Base-by-base conservation (phyloP, 2,113 vertebrate genomes). In the Xenus cinereus region DNA sequence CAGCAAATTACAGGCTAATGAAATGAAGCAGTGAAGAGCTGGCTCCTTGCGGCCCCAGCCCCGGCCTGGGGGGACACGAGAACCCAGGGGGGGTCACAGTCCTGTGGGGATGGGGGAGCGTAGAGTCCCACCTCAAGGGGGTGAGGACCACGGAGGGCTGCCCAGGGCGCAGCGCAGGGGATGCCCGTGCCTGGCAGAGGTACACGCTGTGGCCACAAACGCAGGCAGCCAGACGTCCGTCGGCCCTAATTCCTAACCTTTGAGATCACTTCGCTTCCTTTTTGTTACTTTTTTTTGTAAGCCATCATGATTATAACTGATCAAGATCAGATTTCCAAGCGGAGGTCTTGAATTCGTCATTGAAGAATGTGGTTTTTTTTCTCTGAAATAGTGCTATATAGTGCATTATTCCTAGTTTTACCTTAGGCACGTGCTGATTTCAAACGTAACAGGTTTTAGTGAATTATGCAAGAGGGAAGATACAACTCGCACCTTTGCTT, bases 61-160 rank as follows among this genome's bases (percentile, higher is more conserved):
- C n/a, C n/a, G n/a, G n/a, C n/a, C n/a, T 20, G 50, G 28, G 45
- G 35, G 35, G 39, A 10, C 19, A 11, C 12, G 8, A 66, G 9
- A 60, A 56, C 30, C 30, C 13, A 3, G 46, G 19, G 33, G 48
- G 39, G 14, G 13, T 37, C 75, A 13, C 28, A 37, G 20, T 9
- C 12, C 41, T 13, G 41, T 43, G 2, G 69, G 53, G 48, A 4
- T 28, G 33, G 39, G 19, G 19, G 66, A 20, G 7, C 7, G 4
- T 18, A 4, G 4, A 23, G 30, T 46, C n/a, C 26, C 7, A 0
- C 0, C 12, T 35, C 28, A 12, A 8, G 5, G 37, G 19, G 10
- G n/a, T 30, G 74, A 78, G 66, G 43, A 56, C 11, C 64, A 23
- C 0, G 0, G 37, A 15, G 57, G 15, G 3, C 60, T 75, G 53